These are phyloP conservation scores for Lithobates pipiens DNA, from an alignment of 2,797 vertebrate species.

Conservation along the genomic window DNA sequence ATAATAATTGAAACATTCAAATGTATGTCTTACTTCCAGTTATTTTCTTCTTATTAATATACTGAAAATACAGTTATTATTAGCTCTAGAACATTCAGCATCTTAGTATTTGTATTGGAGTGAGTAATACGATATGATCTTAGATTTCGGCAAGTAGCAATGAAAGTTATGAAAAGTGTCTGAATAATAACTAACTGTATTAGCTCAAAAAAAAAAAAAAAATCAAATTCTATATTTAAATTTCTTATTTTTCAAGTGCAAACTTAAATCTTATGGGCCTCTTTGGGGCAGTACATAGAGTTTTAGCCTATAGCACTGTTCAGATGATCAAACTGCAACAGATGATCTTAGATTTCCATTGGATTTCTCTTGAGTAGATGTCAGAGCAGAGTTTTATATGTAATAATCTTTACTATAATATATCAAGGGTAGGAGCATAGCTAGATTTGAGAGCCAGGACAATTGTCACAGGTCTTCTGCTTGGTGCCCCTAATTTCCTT, in stretches of 20 bases:
- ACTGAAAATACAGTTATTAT: neutral
- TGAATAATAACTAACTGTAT: neutral
- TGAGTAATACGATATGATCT: neutral
- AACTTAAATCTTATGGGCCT: no score
- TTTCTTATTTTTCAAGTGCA: no score
- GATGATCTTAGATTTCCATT: no score
- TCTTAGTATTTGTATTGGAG: neutral
- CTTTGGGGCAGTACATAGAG: neutral
- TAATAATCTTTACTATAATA: no score
- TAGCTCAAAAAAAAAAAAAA: neutral
- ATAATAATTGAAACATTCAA: slow-evolving; percentile 16
- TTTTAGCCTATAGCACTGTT: neutral
- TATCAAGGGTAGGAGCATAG: no score
- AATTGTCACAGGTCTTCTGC: no score
- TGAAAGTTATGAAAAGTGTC: neutral
- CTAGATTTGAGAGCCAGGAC: no score
- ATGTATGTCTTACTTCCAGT: neutral
- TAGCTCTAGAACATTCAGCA: slow-evolving; percentile 3
- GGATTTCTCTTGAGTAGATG: no score
- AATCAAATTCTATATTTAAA: neutral
- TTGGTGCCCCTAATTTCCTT: no score
- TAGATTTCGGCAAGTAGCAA: neutral
- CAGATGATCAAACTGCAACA: no score
- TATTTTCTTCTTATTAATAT: neutral
- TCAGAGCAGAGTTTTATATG: no score